These are phyloP conservation scores for Brachystomella parvula DNA, from an alignment of 1,140 invertebrate genomes.

Conservation along the genomic window DNA sequence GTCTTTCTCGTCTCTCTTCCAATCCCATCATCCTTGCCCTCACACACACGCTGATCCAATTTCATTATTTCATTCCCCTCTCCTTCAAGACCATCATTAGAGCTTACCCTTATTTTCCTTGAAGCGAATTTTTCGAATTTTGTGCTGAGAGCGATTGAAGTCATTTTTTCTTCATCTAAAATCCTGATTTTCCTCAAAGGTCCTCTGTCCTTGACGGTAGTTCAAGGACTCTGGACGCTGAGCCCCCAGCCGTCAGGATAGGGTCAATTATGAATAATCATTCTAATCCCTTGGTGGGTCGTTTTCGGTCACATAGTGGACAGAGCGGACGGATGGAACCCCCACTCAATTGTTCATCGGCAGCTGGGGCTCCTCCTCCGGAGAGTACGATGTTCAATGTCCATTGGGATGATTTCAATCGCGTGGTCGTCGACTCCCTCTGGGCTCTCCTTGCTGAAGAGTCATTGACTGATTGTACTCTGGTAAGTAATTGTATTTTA, in stretches of 20 bases:
- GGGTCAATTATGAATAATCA: conserved; percentile 5
- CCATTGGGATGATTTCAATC: conserved; percentile 34
- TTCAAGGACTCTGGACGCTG: not conserved
- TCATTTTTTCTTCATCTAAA: too few species aligned
- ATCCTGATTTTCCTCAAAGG: too few species aligned
- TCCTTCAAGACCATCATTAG: not conserved
- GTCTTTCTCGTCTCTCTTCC: not conserved
- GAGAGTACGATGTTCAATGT: conserved; percentile 8
- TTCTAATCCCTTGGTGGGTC: conserved; percentile 4
- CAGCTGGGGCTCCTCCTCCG: not conserved
- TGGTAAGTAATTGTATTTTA: conserved; percentile 26
- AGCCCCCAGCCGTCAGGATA: not conserved
- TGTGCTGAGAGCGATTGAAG: too few species aligned
- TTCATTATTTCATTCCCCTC: not conserved
- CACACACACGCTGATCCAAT: not conserved
- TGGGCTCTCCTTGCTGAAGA: conserved; percentile 35
- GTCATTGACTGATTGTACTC: conserved; percentile 35
- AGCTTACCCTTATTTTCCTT: too few species aligned
- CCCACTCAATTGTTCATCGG: not conserved
- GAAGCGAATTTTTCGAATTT: too few species aligned
- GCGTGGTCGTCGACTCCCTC: conserved; percentile 33
- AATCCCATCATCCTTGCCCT: not conserved
- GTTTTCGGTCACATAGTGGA: conserved; percentile 6
- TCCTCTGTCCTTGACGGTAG: not conserved
- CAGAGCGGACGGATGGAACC: conserved; percentile 4